Evolutionary conservation across 2,797 vertebrate species (phyloP), one percentile per base, ranked within the genome.

Genomic region (Ceyx erithaca): DNA sequence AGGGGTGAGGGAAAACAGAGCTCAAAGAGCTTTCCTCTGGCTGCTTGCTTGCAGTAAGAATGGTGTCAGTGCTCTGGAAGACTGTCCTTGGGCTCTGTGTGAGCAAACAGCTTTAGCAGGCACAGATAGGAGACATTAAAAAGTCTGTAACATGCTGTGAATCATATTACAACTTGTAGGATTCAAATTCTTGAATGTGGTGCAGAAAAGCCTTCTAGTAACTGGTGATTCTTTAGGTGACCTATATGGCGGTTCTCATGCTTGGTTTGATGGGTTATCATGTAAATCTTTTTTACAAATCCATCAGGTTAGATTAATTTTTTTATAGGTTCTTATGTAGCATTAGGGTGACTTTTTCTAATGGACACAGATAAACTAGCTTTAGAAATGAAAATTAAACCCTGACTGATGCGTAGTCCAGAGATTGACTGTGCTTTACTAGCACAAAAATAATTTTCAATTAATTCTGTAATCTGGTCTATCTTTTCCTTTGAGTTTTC

Each of bases 361-460:
- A 69, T 30, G 14, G 26, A 79, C 31, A 28, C 33, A 41, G 37
- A 14, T 20, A 58, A 69, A 69, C 23, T 23, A 66, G 22, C 45
- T 87, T 63, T 35, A 68, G 61, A 86, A 52, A 16, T 89, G n/a
- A 46, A 85, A 92, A 70, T 91, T 51, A 77, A 90, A 46, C 37
- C 33, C 61, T 70, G n/a, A 45, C 33, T 43, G 40, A 41, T 80
- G 62, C 40, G 15, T 69, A 17, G 9, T 37, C 48, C 63, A 46
- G 48, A 79, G 37, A 40, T 40, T 40, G 37, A 40, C 37, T 40
- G 37, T 40, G 37, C 37, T 12, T 40, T 40, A 40, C 37, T 40
- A 40, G 63, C 57, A 86, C 30, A 80, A 75, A 91, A 87, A 40
- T 64, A 18, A 9, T 75, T 81, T 90, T 61, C 43, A 85, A 20